A percentile compares a stretch with the other conserved stretches of the same genome.
Conservation (phyloP, 2,888 invertebrate genomes). For the Coecobrya sp. region DNA sequence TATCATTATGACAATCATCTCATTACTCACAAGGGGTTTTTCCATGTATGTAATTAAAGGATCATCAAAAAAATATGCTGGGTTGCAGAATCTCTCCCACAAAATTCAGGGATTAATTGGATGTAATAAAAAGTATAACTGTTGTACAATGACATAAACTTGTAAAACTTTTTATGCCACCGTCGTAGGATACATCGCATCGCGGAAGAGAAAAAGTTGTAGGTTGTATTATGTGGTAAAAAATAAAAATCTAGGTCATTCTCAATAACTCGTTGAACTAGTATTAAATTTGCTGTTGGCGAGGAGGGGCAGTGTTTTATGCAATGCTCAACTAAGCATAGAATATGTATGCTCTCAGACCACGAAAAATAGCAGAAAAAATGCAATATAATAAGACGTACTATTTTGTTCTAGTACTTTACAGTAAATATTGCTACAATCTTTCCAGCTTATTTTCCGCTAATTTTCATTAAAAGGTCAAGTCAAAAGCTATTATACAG, state of each 20-base stretch:
- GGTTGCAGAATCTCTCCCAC: background rate
- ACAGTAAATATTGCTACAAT: background rate
- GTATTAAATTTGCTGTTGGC: background rate
- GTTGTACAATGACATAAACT: background rate
- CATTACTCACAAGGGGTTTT: conserved; percentile 4
- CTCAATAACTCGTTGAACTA: background rate
- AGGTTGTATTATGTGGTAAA: background rate
- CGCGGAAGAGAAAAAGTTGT: background rate
- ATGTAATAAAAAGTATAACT: conserved; percentile 16
- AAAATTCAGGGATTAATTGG: background rate
- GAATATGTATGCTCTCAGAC: background rate
- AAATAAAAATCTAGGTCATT: conserved; percentile 3
- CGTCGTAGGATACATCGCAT: background rate
- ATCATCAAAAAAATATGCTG: conserved; percentile 33
- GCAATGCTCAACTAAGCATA: too few relatives aligned
- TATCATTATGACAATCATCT: background rate
- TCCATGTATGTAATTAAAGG: conserved; percentile 35
- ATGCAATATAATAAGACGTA: background rate
- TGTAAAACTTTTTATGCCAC: background rate
- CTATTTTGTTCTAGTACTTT: background rate
- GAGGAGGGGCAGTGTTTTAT: too few relatives aligned
- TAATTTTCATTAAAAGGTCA: conserved; percentile 34
- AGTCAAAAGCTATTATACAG: background rate
- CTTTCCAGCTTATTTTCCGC: background rate
- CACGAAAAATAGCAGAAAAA: background rate